These are phyloP conservation scores for Spilosoma lubricipeda DNA, from an alignment of 2,888 invertebrate genomes.

Conservation along the genomic window DNA sequence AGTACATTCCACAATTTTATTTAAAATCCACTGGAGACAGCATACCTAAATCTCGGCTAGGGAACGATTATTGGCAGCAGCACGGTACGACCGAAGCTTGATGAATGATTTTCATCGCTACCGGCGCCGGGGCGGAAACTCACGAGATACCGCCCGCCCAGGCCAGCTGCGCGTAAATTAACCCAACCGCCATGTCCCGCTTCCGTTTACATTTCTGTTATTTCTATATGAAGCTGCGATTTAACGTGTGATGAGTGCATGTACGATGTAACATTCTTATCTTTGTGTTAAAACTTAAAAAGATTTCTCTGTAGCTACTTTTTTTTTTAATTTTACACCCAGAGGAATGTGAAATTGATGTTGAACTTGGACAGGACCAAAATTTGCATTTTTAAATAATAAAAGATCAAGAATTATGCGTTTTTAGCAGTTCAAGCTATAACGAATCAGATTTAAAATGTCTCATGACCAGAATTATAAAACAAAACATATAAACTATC, in stretches of 20 bases:
- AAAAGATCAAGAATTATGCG: neutral
- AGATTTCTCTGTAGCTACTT: neutral
- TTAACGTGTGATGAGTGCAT: conserved; percentile 42
- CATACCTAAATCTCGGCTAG: conserved; percentile 25
- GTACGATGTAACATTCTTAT: neutral
- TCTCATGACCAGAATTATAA: neutral
- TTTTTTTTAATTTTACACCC: neutral
- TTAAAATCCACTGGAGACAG: conserved; percentile 1
- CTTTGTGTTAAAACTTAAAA: neutral
- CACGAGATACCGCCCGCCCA: conserved; percentile 74
- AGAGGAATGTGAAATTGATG: too few relatives aligned
- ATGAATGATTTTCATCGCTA: conserved; percentile 79
- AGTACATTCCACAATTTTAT: neutral
- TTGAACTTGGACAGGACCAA: too few relatives aligned
- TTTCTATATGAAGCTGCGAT: conserved; percentile 51
- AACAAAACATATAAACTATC: too few relatives aligned
- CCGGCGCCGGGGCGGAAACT: conserved; percentile 70
- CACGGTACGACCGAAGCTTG: conserved; percentile 75
- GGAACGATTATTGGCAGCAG: conserved; percentile 66
- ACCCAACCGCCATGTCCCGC: conserved; percentile 67
- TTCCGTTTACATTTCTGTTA: conserved; percentile 68
- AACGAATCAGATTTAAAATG: neutral
- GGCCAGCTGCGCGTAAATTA: conserved; percentile 74
- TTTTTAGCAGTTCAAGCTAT: neutral
- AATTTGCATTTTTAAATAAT: neutral